Base-by-base conservation (phyloP, 2,888 invertebrate species). In the Diarsia brunnea region DNA sequence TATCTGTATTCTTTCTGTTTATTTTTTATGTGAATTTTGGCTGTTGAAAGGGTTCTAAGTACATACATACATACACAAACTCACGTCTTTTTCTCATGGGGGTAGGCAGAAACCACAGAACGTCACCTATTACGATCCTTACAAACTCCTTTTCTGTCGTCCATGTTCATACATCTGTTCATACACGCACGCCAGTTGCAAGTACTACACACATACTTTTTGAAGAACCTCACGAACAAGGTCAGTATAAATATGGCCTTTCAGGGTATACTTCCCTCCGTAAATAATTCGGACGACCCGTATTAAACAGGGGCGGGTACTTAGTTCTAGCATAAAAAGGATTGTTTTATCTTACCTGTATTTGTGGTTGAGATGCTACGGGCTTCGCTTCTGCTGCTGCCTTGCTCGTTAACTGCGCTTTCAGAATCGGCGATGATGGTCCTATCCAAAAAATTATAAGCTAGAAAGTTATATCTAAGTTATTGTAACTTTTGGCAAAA, bases 381-480 rank as follows among this genome's bases (percentile, higher is more conserved):
- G 94, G 89, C 75, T 96, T 96, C 73, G 94, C 91, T 91, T 97
- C 95, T 0, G 90, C 89, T 0, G 90, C 84, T 0, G 91, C 89
- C 81, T 96, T 96, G 79, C 92, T 97, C 88, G 98, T 98, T 88
- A 98, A 96, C 94, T 98, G 98, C 88, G 98, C 98, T 96, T 98
- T 98, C 88, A 98, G 96, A 92, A 98, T 98, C 16, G 98, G 98
- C 64, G 98, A 98, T 51, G 98, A 97, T 65, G 98, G 98, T 85
- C 97, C 97, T 94, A 49, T 1, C 38, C 10, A 60, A 31, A 47
- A 65, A 43, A 8, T 0, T n/a, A 43, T 27, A 27, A 27, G 5
- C 5, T 38, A 38, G 7, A 38, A 38, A 38, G 38, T 38, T 38
- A 38, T 38, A 38, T 4, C 38, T 38, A 4, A 38, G 38, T 38